phyloP scores from a whole-genome alignment of 2,113 vertebrate species.

The Periophthalmodon schlosseri region DNA sequence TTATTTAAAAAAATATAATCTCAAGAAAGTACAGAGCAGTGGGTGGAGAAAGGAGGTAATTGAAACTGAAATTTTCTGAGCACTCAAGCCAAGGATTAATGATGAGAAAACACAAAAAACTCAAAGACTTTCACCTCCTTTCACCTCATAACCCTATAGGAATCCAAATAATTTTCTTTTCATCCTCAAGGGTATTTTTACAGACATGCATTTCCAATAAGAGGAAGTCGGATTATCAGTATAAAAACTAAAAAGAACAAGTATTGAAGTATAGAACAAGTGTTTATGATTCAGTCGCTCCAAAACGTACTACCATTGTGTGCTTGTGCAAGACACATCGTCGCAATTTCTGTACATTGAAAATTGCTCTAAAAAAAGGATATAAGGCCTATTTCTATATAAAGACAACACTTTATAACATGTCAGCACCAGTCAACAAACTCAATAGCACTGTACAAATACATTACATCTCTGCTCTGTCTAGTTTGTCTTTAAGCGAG shows the following conservation, averaged over 20 bases:
- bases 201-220: not conserved
- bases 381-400: not conserved
- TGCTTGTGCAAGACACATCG: too few relatives aligned
- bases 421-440: conserved; percentile 13
- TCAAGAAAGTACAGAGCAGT: too few relatives aligned
- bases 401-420: not conserved
- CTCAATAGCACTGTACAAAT: conserved; percentile 8
- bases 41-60: too few relatives aligned
- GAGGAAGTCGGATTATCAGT: not conserved
- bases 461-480: conserved; percentile 32
- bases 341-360: too few relatives aligned
- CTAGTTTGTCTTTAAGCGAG: not conserved
- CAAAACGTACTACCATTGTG: too few relatives aligned
- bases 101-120: too few relatives aligned
- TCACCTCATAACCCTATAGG: not conserved
- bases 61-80: too few relatives aligned
- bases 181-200: too few relatives aligned
- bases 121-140: not conserved
- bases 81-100: too few relatives aligned
- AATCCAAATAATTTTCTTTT: not conserved
- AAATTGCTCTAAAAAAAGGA: too few relatives aligned
- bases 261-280: too few relatives aligned
- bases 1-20: too few relatives aligned
- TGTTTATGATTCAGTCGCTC: not conserved
- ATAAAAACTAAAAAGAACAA: not conserved